These are phyloP conservation scores for Onychostruthus taczanowskii DNA, from an alignment of 2,113 vertebrate genomes.

Conservation along the genomic window DNA sequence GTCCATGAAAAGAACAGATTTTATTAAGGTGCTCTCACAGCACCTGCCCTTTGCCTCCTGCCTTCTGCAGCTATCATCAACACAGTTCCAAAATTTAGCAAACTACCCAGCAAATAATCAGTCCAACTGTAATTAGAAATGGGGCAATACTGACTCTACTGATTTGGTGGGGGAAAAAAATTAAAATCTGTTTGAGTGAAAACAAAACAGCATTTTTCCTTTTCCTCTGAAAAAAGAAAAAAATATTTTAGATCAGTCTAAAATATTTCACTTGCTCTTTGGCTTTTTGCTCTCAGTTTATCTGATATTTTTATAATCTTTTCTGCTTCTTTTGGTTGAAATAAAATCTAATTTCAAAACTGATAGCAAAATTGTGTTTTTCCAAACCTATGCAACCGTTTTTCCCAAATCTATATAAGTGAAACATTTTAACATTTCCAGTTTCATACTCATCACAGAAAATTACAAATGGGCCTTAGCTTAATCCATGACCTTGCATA, in stretches of 20 bases:
- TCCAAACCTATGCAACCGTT: not conserved
- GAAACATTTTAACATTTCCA: not conserved
- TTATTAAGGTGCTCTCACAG: constrained; percentile 1
- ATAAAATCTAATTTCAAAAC: not conserved
- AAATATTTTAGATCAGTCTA: not conserved
- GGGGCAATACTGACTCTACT: not conserved
- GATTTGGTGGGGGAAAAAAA: not conserved
- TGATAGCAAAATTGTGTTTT: not conserved
- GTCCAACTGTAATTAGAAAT: not conserved
- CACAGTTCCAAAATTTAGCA: not conserved
- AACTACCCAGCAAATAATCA: not conserved
- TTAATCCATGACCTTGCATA: not conserved
- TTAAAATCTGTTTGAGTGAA: not conserved
- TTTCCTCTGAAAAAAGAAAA: not conserved
- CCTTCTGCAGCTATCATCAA: not conserved
- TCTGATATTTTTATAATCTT: not conserved
- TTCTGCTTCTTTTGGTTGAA: not conserved
- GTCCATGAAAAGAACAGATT: not conserved
- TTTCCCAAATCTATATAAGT: not conserved
- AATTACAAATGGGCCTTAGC: not conserved
- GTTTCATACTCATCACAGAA: not conserved
- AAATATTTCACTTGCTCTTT: not conserved
- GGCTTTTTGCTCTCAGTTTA: not conserved
- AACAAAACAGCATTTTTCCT: not conserved
- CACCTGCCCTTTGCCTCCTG: constrained; percentile 1